A percentile compares a stretch with the other conserved stretches of the same genome.
Evolutionary conservation across 2,113 vertebrate species (phyloP).

Genomic region (Xenopus tropicalis): DNA sequence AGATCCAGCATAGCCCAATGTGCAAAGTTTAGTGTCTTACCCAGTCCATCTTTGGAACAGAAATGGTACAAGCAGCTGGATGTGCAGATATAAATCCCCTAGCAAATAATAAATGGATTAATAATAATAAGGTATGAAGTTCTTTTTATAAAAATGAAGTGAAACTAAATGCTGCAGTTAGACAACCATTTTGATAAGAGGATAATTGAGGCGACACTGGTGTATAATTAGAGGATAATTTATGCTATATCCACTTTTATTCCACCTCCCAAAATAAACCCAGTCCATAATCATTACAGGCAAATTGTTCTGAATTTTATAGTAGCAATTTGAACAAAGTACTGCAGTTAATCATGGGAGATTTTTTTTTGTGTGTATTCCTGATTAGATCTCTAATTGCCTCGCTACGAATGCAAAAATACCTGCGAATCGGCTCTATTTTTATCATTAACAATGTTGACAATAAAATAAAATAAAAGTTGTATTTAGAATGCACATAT

Average conservation of each 20-base stretch:
- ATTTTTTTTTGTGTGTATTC: conserved; percentile 79
- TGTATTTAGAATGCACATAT: conserved; percentile 79
- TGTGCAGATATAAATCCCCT: conserved; percentile 95
- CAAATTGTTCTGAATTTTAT: conserved; percentile 99
- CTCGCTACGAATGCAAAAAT: conserved; percentile 83
- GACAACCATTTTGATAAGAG: conserved; percentile 99
- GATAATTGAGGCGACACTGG: conserved; percentile 99
- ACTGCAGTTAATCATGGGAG: conserved; percentile 96
- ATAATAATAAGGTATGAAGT: conserved; percentile 99
- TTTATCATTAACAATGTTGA: conserved; percentile 82
- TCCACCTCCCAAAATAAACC: conserved; percentile 99
- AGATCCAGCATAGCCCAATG: conserved; percentile 4
- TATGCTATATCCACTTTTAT: conserved; percentile 99
- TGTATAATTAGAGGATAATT: conserved; percentile 99
- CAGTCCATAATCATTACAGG: conserved; percentile 99
- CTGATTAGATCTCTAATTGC: conserved; percentile 97
- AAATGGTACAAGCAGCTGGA: conserved; percentile 90
- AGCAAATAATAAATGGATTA: conserved; percentile 99
- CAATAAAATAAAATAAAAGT: conserved; percentile 83
- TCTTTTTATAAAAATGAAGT: conserved; percentile 99
- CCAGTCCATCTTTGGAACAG: conserved; percentile 78
- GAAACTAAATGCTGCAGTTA: conserved; percentile 99
- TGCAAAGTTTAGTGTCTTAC: conserved; percentile 66
- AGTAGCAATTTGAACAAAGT: conserved; percentile 97
- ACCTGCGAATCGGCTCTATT: conserved; percentile 82